phyloP scores from a whole-genome alignment of 2,113 vertebrate species.

The Isurus oxyrinchus region DNA sequence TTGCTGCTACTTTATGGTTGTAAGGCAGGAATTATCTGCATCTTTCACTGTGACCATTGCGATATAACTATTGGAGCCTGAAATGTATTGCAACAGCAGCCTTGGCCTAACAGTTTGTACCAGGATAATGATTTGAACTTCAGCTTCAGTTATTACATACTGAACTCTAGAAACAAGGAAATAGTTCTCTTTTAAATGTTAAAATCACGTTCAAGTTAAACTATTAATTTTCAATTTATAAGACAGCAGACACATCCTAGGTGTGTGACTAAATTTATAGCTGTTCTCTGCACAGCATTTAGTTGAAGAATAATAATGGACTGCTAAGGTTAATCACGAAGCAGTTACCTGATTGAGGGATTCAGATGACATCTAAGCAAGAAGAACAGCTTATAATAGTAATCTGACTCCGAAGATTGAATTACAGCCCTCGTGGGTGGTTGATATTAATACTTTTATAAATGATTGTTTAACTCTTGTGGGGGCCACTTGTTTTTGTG shows the following conservation, averaged over 20 bases:
- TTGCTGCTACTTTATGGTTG: neutral
- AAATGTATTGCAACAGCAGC: neutral
- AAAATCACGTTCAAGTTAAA: neutral
- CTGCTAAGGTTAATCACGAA: slow-evolving; percentile 1
- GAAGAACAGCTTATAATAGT: neutral
- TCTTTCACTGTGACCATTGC: neutral
- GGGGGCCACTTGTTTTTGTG: neutral
- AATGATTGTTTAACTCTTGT: neutral
- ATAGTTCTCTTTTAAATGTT: neutral
- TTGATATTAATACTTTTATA: neutral
- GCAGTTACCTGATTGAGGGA: neutral
- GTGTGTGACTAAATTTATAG: neutral
- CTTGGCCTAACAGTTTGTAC: neutral
- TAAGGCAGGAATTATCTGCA: neutral
- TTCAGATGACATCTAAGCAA: neutral
- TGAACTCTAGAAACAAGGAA: neutral
- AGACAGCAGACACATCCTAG: neutral
- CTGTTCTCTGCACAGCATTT: neutral
- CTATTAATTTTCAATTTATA: neutral
- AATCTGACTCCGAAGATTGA: neutral
- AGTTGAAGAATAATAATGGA: neutral
- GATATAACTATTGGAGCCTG: neutral
- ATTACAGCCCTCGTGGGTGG: neutral
- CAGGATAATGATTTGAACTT: neutral
- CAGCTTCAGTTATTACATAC: neutral